phyloP scores from a whole-genome alignment of 2,113 vertebrate species.

The Nansenia antarctica region DNA sequence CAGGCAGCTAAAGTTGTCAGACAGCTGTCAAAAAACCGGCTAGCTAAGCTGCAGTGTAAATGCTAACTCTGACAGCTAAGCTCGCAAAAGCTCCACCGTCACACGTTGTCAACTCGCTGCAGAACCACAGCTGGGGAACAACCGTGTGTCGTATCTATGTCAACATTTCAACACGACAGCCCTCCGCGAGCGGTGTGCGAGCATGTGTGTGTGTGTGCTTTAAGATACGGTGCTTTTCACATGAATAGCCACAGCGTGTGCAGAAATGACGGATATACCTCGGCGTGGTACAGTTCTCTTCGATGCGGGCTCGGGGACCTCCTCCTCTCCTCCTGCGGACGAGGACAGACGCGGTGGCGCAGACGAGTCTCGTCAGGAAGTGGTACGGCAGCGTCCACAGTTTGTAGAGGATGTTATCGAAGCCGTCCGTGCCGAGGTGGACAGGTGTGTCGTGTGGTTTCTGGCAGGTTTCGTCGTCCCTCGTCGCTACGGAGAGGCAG shows the following conservation, averaged over 20 bases:
- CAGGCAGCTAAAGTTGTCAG: too few relatives aligned
- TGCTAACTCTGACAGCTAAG: too few relatives aligned
- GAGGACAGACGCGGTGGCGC: conserved; percentile 67
- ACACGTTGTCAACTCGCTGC: too few relatives aligned
- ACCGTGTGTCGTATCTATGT: too few relatives aligned
- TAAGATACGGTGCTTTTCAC: conserved; percentile 36
- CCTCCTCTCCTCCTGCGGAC: conserved; percentile 66
- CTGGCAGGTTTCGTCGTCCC: too few relatives aligned
- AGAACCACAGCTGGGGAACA: too few relatives aligned
- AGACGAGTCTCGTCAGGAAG: conserved; percentile 63
- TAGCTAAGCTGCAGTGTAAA: too few relatives aligned
- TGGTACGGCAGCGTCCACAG: conserved; percentile 73
- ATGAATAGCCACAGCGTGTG: conserved; percentile 24
- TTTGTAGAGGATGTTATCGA: conserved; percentile 62
- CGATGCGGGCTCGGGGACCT: conserved; percentile 52
- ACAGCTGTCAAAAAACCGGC: too few relatives aligned
- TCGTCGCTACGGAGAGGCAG: conserved; percentile 72
- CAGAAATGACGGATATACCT: conserved; percentile 60
- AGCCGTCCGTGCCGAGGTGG: conserved; percentile 62
- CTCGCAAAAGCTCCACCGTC: too few relatives aligned
- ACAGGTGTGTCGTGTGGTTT: conserved; percentile 60
- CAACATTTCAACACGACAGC: not conserved
- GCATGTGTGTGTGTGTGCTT: too few relatives aligned
- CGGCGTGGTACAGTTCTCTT: conserved; percentile 51
- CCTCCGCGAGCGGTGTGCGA: too few relatives aligned